These are phyloP conservation scores for Eupsilia transversa DNA, from an alignment of 2,888 invertebrate genomes.

Conservation along the genomic window DNA sequence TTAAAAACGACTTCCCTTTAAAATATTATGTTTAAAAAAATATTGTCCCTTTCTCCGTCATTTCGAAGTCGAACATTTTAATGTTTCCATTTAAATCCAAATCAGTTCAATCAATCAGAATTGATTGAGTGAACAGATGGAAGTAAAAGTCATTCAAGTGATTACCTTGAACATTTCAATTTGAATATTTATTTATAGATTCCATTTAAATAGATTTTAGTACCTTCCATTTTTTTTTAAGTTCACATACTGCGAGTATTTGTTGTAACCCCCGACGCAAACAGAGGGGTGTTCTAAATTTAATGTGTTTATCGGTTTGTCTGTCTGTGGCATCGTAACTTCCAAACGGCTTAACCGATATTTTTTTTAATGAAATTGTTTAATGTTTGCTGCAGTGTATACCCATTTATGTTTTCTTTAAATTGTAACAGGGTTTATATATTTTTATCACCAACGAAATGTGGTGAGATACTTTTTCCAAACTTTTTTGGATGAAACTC, in stretches of 20 bases:
- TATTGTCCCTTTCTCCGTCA: neutral
- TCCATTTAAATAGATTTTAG: slow-evolving; percentile 16
- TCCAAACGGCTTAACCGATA: neutral
- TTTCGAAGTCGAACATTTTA: slow-evolving; percentile 9
- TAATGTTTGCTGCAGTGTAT: neutral
- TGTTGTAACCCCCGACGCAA: neutral
- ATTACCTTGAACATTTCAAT: slow-evolving; percentile 50
- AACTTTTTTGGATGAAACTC: neutral
- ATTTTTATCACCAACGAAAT: too few relatives aligned
- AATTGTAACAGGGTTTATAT: neutral
- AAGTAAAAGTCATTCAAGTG: slow-evolving; percentile 54
- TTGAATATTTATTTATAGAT: slow-evolving; percentile 30
- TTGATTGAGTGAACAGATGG: slow-evolving; percentile 51
- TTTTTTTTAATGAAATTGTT: neutral
- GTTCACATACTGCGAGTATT: neutral
- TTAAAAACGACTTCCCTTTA: neutral
- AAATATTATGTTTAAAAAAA: neutral
- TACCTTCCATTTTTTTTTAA: neutral
- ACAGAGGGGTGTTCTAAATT: neutral
- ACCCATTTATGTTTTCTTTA: too few relatives aligned
- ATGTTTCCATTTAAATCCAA: slow-evolving; percentile 40
- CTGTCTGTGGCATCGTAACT: neutral
- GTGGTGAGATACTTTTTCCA: neutral
- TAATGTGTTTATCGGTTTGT: neutral
- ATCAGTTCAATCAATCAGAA: slow-evolving; percentile 56